Base-by-base conservation (phyloP, 2,797 vertebrate species). In the Poecilia velifera region DNA sequence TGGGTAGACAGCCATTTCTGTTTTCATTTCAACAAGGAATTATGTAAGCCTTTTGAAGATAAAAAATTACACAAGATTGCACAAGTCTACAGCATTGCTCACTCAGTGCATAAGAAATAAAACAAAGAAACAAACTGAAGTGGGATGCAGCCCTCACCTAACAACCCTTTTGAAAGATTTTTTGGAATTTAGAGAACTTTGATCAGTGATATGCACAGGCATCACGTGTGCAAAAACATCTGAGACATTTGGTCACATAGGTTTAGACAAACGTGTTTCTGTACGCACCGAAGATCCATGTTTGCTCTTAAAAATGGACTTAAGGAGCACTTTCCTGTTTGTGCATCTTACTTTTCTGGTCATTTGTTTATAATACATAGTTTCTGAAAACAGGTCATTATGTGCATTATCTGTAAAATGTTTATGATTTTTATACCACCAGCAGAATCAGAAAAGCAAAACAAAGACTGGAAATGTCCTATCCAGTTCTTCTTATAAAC, bases 81-180 rank as follows among this genome's bases (percentile, higher is more conserved):
- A 36, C 68, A 68, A 7, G 18, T 76, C 1, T 73, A 72, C 68
- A 79, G 45, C 66, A 46, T 87, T 76, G 36, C 22, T 66, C 3
- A 39, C 28, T 74, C 36, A 82, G 57, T 12, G 25, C 6, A 71
- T 13, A 72, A 59, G 57, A 76, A 73, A 6, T 1, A 71, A 74
- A 57, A 72, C 9, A 53, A 77, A 53, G 71, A 57, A 53, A 59
- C 70, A 36, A 22, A 45, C 0, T 16, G n/a, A 72, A 18, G 31
- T n/a, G 34, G 53, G 36, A 53, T 74, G 43, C 76, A 87, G 84
- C 82, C 79, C 80, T 89, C 82, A 39, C 82, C 78, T 82, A 84
- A 90, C 77, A 87, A 82, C 77, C 25, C 8, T 13, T 79, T 82
- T 68, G 74, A 84, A 84, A 73, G 71, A 70, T 82, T 75, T 3